Evolutionary conservation across 2,797 vertebrate species (phyloP).

Genomic region (Dallia pectoralis): DNA sequence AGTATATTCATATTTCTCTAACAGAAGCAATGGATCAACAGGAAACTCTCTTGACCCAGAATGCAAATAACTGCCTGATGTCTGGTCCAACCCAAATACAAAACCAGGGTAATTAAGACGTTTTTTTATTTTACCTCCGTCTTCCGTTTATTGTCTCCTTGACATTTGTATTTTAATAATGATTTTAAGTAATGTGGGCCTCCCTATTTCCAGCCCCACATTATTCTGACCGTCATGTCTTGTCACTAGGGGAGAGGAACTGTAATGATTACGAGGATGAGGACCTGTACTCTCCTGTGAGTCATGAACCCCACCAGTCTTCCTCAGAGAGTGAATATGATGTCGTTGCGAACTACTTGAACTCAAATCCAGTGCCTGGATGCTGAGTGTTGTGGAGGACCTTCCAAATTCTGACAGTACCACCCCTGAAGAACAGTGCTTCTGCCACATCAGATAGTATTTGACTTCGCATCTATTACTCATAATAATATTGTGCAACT

Average conservation of each 20-base stretch:
- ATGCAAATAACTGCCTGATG: not conserved
- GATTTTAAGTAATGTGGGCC: not conserved
- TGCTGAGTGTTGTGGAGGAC: not conserved
- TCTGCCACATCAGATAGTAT: too few species aligned
- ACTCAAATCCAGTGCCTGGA: not conserved
- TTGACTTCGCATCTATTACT: too few species aligned
- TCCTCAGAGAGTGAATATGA: constrained; percentile 60
- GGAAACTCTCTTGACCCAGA: not conserved
- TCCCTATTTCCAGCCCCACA: constrained; percentile 11
- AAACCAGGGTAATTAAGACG: not conserved
- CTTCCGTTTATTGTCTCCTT: not conserved
- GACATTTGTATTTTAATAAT: not conserved
- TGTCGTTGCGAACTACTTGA: constrained; percentile 42
- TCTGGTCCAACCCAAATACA: not conserved
- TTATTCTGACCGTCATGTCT: not conserved
- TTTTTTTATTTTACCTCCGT: not conserved
- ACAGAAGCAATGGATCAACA: not conserved
- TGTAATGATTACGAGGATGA: constrained; percentile 27
- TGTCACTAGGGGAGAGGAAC: constrained; percentile 22
- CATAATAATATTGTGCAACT: too few species aligned
- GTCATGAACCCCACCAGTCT: constrained; percentile 36
- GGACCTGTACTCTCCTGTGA: constrained; percentile 60
- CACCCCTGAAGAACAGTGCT: too few species aligned
- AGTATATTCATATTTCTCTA: not conserved
- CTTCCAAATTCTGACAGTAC: too few species aligned